Conservation (phyloP, 2,797 vertebrate genomes). For the Anableps anableps region DNA sequence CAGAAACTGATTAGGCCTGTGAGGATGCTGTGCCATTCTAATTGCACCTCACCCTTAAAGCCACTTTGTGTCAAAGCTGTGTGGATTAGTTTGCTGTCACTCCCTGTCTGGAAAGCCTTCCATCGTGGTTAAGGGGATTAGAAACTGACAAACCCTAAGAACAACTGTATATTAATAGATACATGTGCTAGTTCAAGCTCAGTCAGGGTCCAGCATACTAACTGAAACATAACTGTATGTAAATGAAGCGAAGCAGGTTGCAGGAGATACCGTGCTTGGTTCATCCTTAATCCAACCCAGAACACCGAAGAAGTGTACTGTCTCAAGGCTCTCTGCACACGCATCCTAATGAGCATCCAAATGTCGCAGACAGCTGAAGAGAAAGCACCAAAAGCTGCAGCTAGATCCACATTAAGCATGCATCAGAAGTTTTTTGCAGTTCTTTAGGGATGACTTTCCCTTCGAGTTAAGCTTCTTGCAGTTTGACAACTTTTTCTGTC, state of each 20-base stretch:
- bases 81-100: constrained; percentile 68
- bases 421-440: constrained; percentile 37
- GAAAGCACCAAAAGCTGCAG: constrained; percentile 34
- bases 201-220: constrained; percentile 27
- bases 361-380: constrained; percentile 51
- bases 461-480: constrained; percentile 36
- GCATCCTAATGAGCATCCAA: constrained; percentile 71
- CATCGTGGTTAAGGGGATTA: constrained; percentile 57
- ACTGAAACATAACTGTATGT: constrained; percentile 62
- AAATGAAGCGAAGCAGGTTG: constrained; percentile 58
- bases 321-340: constrained; percentile 13
- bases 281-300: constrained; percentile 58
- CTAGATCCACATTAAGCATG: constrained; percentile 57
- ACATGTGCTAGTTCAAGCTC: constrained; percentile 36
- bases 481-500: constrained; percentile 3
- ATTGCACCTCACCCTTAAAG: constrained; percentile 48
- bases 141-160: constrained; percentile 31
- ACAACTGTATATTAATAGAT: constrained; percentile 52
- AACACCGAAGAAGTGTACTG: constrained; percentile 44
- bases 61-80: constrained; percentile 31
- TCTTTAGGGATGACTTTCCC: constrained; percentile 44
- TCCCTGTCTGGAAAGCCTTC: constrained; percentile 57
- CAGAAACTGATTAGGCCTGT: constrained; percentile 32
- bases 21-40: constrained; percentile 44
- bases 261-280: constrained; percentile 39